A percentile compares a stretch with the other conserved stretches of the same genome.
phyloP scores from a whole-genome alignment of 2,888 invertebrate species.

The Patella pellucida region DNA sequence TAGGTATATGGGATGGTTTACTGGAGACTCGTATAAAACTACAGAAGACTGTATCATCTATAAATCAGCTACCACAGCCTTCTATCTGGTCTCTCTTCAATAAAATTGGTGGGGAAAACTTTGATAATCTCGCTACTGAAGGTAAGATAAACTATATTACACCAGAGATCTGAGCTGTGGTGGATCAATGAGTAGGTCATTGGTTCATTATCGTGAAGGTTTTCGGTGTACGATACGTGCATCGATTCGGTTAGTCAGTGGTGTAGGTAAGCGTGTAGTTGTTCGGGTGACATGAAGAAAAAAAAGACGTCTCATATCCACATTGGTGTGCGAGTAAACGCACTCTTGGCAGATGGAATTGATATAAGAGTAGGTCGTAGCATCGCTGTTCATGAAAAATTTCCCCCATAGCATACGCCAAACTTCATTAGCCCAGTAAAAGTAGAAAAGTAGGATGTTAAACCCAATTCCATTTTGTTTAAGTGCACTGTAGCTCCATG shows the following conservation, averaged over 20 bases:
- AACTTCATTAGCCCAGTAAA: neutral
- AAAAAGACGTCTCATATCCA: no score
- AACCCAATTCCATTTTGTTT: neutral
- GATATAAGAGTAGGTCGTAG: neutral
- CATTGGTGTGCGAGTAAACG: no score
- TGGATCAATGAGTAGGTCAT: no score
- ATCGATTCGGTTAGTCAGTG: no score
- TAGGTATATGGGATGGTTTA: slow-evolving; percentile 84
- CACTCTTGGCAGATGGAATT: no score
- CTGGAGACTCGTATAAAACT: slow-evolving; percentile 89
- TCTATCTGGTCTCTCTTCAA: slow-evolving; percentile 74
- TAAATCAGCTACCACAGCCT: slow-evolving; percentile 84
- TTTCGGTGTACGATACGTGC: no score
- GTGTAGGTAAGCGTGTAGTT: no score
- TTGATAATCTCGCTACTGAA: slow-evolving; percentile 47
- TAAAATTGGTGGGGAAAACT: slow-evolving; percentile 69
- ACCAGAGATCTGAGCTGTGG: no score
- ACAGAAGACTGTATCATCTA: slow-evolving; percentile 83
- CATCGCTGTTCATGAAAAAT: neutral
- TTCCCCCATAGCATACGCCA: neutral
- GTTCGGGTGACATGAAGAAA: no score
- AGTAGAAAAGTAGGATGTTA: neutral
- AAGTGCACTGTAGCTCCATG: no score
- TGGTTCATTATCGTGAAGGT: no score
- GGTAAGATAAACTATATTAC: slow-evolving; percentile 33